Evolutionary conservation across 2,113 vertebrate genomes (phyloP).

Genomic region (Rhinoptilus africanus): DNA sequence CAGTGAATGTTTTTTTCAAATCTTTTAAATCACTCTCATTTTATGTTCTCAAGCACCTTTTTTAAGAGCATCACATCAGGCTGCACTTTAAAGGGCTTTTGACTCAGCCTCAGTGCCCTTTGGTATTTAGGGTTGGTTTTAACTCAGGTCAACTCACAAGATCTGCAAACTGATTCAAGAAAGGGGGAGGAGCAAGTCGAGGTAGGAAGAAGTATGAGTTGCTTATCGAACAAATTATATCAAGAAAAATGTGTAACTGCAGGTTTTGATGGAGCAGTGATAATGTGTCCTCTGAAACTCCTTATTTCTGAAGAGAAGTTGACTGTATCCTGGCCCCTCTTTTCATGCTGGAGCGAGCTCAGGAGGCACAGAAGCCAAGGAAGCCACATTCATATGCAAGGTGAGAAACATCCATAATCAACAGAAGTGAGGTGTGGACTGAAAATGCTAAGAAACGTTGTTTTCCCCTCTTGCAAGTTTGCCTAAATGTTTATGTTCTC

Average conservation of each 20-base stretch:
- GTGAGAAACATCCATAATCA: not conserved
- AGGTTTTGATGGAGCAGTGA: not conserved
- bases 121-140: not conserved
- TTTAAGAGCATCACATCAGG: not conserved
- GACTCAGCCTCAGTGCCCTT: not conserved
- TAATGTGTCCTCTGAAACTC: not conserved
- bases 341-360: not conserved
- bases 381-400: not conserved
- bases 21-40: not conserved
- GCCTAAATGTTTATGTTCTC: not conserved
- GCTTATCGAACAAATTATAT: not conserved
- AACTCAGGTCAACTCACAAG: not conserved
- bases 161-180: not conserved
- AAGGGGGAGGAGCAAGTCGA: not conserved
- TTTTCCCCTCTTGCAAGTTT: not conserved
- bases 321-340: not conserved
- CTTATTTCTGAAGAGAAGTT: not conserved
- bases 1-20: not conserved
- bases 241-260: not conserved
- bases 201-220: not conserved
- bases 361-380: not conserved
- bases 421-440: not conserved
- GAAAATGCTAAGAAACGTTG: not conserved
- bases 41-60: not conserved
- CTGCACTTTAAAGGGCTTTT: not conserved